Base-by-base conservation (phyloP, 2,888 invertebrate genomes). In the Polylopha cassiicola region DNA sequence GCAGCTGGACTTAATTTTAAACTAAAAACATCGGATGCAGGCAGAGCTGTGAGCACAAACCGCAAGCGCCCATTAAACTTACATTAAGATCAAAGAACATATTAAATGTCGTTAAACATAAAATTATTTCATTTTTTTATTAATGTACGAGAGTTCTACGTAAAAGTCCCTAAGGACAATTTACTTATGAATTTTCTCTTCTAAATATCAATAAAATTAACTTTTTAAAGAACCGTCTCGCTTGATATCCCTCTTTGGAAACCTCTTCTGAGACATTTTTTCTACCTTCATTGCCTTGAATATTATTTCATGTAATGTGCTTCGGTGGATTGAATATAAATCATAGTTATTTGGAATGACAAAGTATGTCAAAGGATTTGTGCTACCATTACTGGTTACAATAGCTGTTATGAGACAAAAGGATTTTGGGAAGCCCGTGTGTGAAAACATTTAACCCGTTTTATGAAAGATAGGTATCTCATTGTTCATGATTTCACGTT, bases 321-420 rank as follows among this genome's bases (percentile, higher is more conserved):
- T 15, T 18, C 28, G 13, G 28, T 20, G 20, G 10, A 22, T 33
- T 10, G 18, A 33, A 14, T 10, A 5, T 8, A 17, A 11, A 31
- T 21, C 11, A 4, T 22, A 23, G 28, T 39, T 65, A 62, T 65
- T 64, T 56, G 50, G 36, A 55, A 65, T 61, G 61, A 64, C 66
- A 51, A 55, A 50, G 60, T 55, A 51, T 46, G 43, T 42, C 44
- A 63, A 65, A 72, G 57, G 55, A 61, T 53, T 65, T 57, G 59
- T 14, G 49, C 65, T 68, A 63, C 55, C 53, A 61, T 66, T 61
- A 58, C 43, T 43, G 30, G 11, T 13, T 28, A 21, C 22, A 13
- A 26, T 8, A 4, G 14, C 2, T 6, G 2, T 22, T 10, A 4
- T 14, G 18, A 14, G 26, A 20, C 26, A 26, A 34, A 21, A 14